Percentiles rank a stretch among this genome's conserved stretches.
Evolutionary conservation across 2,888 invertebrate genomes (phyloP).

Genomic region (Sminthurinus aureus): DNA sequence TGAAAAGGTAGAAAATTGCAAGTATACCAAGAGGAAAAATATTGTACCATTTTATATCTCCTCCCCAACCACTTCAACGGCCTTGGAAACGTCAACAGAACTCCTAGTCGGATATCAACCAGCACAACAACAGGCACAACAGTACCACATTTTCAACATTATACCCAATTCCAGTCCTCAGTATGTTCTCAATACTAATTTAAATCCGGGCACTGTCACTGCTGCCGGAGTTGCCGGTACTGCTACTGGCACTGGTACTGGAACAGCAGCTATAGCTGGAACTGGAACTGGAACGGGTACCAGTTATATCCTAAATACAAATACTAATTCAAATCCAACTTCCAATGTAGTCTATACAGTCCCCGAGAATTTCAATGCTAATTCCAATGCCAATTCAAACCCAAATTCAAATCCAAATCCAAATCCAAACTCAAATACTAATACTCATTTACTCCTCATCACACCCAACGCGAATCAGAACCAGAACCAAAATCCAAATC

Average conservation of each 20-base stretch:
- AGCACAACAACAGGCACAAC: neutral
- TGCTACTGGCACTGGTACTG: no score
- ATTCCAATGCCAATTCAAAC: no score
- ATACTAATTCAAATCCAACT: no score
- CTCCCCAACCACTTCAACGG: neutral
- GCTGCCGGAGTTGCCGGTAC: no score
- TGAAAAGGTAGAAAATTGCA: constrained; percentile 21
- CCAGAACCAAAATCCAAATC: no score
- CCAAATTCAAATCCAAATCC: no score
- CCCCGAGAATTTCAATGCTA: no score
- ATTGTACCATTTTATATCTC: constrained; percentile 2
- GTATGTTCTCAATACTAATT: neutral
- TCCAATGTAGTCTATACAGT: no score
- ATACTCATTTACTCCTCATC: no score
- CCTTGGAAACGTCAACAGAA: neutral
- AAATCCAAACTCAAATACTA: no score
- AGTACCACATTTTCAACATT: neutral
- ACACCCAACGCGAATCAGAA: no score
- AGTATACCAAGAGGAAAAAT: neutral
- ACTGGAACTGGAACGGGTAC: neutral
- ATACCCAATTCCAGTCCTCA: neutral
- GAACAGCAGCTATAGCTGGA: neutral
- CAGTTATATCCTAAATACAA: neutral
- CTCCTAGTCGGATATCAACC: neutral
- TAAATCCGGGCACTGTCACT: no score